Percentiles rank a stretch among this genome's conserved stretches.
phyloP scores from a whole-genome alignment of 2,797 vertebrate genomes.

The Schizopygopsis malacanthus region DNA sequence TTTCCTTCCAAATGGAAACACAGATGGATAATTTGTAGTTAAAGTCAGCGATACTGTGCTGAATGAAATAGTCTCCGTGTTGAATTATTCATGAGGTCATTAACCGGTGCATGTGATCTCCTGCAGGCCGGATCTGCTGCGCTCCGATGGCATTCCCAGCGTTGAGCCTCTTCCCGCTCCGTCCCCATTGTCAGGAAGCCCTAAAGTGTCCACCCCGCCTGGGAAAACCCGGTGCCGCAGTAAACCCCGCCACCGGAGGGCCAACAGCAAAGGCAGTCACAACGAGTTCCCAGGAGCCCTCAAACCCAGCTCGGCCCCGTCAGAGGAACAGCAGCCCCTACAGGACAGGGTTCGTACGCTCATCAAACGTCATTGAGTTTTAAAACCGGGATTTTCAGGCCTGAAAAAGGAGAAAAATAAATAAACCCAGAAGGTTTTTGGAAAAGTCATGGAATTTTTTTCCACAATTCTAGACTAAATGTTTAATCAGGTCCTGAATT shows the following conservation, averaged over 20 bases:
- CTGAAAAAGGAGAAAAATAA: too few species aligned
- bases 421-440: too few species aligned
- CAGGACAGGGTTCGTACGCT: constrained; percentile 61
- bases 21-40: background rate
- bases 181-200: constrained; percentile 91
- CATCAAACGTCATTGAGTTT: too few species aligned
- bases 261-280: constrained; percentile 95
- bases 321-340: constrained; percentile 77
- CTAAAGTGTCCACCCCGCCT: constrained; percentile 89
- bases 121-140: constrained; percentile 90
- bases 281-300: constrained; percentile 86
- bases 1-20: constrained; percentile 1
- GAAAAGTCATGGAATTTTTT: background rate
- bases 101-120: constrained; percentile 8
- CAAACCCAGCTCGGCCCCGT: constrained; percentile 76
- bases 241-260: constrained; percentile 94
- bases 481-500: too few species aligned
- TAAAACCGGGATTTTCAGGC: too few species aligned
- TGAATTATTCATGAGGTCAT: constrained; percentile 18
- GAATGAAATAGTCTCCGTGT: background rate
- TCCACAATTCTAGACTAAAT: background rate
- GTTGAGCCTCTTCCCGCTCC: constrained; percentile 83
- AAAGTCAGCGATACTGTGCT: background rate
- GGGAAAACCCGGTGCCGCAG: constrained; percentile 92
- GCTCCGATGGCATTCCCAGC: constrained; percentile 91